Evolutionary conservation across 2,888 invertebrate genomes (phyloP).

Genomic region (Thyatira batis): DNA sequence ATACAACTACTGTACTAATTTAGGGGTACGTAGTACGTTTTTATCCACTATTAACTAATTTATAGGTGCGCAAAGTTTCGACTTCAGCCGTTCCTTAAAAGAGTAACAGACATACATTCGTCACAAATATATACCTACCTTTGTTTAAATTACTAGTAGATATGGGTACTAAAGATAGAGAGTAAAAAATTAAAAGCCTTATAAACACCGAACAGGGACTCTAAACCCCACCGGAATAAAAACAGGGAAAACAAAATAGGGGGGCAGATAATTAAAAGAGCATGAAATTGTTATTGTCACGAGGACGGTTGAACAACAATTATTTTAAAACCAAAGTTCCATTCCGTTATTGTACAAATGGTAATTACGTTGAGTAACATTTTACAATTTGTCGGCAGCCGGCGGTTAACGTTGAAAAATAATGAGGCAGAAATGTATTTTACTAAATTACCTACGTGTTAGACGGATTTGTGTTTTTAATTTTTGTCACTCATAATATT

Average conservation of each 20-base stretch:
- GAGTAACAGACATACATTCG: too few relatives aligned
- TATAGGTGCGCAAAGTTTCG: too few relatives aligned
- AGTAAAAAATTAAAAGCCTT: background rate
- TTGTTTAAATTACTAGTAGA: too few relatives aligned
- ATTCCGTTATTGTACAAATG: constrained; percentile 38
- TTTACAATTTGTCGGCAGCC: constrained; percentile 1
- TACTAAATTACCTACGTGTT: background rate
- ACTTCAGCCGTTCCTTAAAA: too few relatives aligned
- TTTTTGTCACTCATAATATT: too few relatives aligned
- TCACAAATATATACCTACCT: too few relatives aligned
- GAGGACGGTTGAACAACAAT: constrained; percentile 47
- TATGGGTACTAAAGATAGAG: too few relatives aligned
- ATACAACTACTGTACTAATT: too few relatives aligned
- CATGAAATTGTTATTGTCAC: constrained; percentile 47
- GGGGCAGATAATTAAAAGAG: constrained; percentile 47
- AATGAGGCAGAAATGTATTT: background rate
- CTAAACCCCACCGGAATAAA: constrained; percentile 7
- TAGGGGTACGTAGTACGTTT: too few relatives aligned
- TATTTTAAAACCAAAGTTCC: constrained; percentile 42
- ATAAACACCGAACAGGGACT: background rate
- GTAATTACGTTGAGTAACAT: constrained; percentile 33
- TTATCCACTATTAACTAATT: too few relatives aligned
- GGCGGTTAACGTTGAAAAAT: background rate
- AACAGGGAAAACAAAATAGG: constrained; percentile 28
- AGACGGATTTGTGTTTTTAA: background rate